Evolutionary conservation across 2,113 vertebrate species (phyloP), one percentile per base, ranked within the genome.

Genomic region (Hippocampus mohnikei): DNA sequence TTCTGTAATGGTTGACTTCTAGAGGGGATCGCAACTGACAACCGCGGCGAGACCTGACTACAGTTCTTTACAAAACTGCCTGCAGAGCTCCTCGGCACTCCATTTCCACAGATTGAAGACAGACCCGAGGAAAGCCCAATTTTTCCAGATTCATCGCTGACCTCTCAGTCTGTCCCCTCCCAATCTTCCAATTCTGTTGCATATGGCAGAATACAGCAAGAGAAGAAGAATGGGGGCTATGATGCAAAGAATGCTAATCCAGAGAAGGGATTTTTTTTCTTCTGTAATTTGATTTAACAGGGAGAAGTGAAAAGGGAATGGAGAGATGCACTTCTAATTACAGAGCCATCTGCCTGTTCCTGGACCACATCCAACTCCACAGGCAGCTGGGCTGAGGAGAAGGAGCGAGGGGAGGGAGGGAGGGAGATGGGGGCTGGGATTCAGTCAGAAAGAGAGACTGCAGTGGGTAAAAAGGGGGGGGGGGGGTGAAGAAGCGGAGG

Each of bases 221-320:
- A 81, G 82, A 78, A 73, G 71, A 79, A 84, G 85, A 85, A 90
- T 85, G 81, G 83, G 86, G 88, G 86, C 85, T 87, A 87, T 72
- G 85, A 88, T 80, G 83, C 70, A 81, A 87, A 87, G 91, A 93
- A 92, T 75, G 72, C 88, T 92, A 94, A 94, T 92, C 90, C 91
- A 85, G 92, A 87, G 91, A 93, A 94, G 81, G 87, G 92, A 93
- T 92, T 93, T 94, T 67, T 62, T 92, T 65, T 92, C 93, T n/a
- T 90, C 93, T 93, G 91, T 95, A 95, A 94, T 93, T 91, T 94
- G 94, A 95, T 94, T 95, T 94, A 94, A 94, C 92, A 84, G 91
- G 87, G 84, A 93, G 94, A 94, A 92, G 91, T 78, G 85, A 90
- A 79, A 88, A 85, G 92, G 92, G 91, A 94, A 93, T 87, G 86